Base-by-base conservation (phyloP, 1,140 invertebrate species). In the Cherax quadricarinatus region DNA sequence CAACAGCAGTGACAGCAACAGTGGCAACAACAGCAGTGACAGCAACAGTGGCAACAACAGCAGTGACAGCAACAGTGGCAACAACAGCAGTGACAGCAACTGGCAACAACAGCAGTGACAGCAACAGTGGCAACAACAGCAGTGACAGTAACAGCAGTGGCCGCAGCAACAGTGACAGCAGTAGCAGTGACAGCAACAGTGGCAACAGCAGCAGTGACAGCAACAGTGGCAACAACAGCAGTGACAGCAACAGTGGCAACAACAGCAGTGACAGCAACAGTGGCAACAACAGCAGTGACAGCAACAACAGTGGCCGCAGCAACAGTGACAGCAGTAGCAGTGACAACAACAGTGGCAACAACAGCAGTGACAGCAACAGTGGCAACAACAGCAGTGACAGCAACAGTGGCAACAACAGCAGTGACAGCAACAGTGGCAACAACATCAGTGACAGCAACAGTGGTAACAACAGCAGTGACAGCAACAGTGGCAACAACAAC, bases 111-210 rank as follows among this genome's bases (percentile, higher is more conserved):
- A 70, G 66, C 66, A 70, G 66, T n/a, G n/a, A n/a, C 66, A 70
- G 66, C 66, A 70, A n/a, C 66, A 70, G 66, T n/a, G n/a, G 66
- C 66, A 70, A n/a, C 66, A 70, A n/a, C 66, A 70, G 66, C 66
- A 70, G 66, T n/a, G n/a, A n/a, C 66, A 70, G 66, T n/a, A 70
- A n/a, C n/a, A n/a, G n/a, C n/a, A n/a, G n/a, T n/a, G n/a, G n/a
- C n/a, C n/a, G n/a, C n/a, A n/a, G n/a, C 66, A 70, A n/a, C 66
- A 70, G 66, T n/a, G n/a, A n/a, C 66, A 70, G 66, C 66, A 70
- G n/a, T 3, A 70, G 66, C 66, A 70, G 66, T n/a, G n/a, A n/a
- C 66, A 70, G 66, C 66, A 70, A 3, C 66, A 70, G 66, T 3
- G 3, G 66, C 3, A 3, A n/a, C 66, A 70, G 66, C 66, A 70